Evolutionary conservation across 53 echinoderm and acorn worm species (phyloP).

Genomic region (Paracentrotus lividus): DNA sequence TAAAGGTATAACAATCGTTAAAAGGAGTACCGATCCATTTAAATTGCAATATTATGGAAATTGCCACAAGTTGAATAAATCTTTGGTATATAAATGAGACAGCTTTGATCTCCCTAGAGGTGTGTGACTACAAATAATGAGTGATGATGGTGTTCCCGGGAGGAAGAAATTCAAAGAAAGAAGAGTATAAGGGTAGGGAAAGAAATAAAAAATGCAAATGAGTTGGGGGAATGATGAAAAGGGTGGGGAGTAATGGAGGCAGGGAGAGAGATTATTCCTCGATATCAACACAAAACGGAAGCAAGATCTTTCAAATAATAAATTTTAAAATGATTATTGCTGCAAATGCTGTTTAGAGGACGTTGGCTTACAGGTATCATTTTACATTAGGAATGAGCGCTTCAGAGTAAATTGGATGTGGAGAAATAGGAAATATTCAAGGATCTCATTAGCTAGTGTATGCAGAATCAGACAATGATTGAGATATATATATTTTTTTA

Average conservation of each 20-base stretch:
- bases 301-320: too few species aligned
- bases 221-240: neutral
- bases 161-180: neutral
- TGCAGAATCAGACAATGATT: too few species aligned
- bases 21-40: neutral
- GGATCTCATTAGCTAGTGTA: too few species aligned
- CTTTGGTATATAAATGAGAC: neutral
- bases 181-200: neutral
- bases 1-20: neutral
- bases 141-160: neutral
- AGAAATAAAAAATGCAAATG: neutral
- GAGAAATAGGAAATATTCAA: too few species aligned
- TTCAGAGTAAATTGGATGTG: too few species aligned
- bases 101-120: neutral
- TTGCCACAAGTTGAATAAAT: neutral
- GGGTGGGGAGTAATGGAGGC: neutral
- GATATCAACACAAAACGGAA: too few species aligned
- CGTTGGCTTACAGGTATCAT: too few species aligned
- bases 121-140: neutral
- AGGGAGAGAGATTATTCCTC: neutral
- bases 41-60: conserved; percentile 12
- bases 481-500: too few species aligned
- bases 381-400: too few species aligned
- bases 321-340: too few species aligned
- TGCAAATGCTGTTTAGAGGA: too few species aligned